These are phyloP conservation scores for Monopis laevigella DNA, from an alignment of 2,888 invertebrate species.

Conservation along the genomic window DNA sequence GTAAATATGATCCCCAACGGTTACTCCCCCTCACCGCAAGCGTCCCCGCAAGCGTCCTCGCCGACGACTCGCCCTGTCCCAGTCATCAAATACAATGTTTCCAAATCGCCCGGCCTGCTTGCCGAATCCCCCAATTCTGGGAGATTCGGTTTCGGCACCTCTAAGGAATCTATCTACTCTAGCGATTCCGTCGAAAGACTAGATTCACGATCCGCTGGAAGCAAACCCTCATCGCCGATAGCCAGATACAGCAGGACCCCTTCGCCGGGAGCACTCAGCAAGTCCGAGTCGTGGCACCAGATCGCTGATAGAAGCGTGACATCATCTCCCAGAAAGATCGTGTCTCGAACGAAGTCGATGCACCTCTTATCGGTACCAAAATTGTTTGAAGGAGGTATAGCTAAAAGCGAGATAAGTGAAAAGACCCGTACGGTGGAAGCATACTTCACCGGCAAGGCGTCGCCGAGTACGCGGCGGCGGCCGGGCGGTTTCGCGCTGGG, in stretches of 20 bases:
- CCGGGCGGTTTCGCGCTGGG: constrained; percentile 62
- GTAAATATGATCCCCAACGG: constrained; percentile 21
- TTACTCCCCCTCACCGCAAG: constrained; percentile 29
- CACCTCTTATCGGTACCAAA: constrained; percentile 79
- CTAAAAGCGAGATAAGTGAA: constrained; percentile 71
- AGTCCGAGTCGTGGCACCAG: constrained; percentile 86
- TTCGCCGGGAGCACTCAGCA: constrained; percentile 55
- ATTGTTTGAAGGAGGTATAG: constrained; percentile 82
- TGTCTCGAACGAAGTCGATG: constrained; percentile 75
- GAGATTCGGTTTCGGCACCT: not conserved
- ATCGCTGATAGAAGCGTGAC: constrained; percentile 57
- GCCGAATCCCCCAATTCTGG: not conserved
- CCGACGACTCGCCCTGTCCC: constrained; percentile 28
- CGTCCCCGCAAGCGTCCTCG: constrained; percentile 18
- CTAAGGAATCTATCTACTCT: constrained; percentile 33
- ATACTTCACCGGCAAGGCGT: constrained; percentile 63
- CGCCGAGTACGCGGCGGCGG: constrained; percentile 16
- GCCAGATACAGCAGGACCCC: constrained; percentile 21
- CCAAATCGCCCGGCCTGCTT: not conserved
- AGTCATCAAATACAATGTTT: constrained; percentile 16
- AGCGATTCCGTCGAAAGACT: constrained; percentile 30
- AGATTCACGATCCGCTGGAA: not conserved
- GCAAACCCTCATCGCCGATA: constrained; percentile 19
- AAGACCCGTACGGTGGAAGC: constrained; percentile 80
- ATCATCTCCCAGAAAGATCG: constrained; percentile 46